Evolutionary conservation across 2,113 vertebrate species (phyloP), one percentile per base, ranked within the genome.

Genomic region (Apodemus sylvaticus): DNA sequence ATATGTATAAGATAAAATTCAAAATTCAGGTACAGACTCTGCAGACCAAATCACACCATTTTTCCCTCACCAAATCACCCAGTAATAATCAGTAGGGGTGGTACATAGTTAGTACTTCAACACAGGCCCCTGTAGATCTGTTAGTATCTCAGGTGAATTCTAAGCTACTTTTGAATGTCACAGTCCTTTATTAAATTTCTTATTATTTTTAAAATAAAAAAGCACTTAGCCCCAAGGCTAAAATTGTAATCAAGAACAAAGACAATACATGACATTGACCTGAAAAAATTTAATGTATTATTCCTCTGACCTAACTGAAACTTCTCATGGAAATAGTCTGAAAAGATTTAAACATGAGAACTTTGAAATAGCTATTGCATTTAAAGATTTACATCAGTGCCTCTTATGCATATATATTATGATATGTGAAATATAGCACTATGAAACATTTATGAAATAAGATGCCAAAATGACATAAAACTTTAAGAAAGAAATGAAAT

Each of bases 401-500:
- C 51, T 55, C 58, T n/a, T 36, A 86, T 64, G 55, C 22, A 90
- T 22, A 81, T 66, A 96, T 90, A 82, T 88, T 79, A 87, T 83
- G 26, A 90, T 76, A 77, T 71, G 71, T 83, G 77, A 53, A 82
- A 77, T 66, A 55, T 22, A 93, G 60, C 78, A n/a, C 48, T 85
- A 79, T 66, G 76, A 94, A 77, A 68, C 53, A 83, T 90, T 90
- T 77, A 90, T 76, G 19, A 96, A 86, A 64, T 48, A 81, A 78
- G 55, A 82, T 88, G 24, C 4, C 86, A 88, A 90, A 70, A 11
- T 78, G 24, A 58, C 53, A 83, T n/a, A 42, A 88, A 93, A 90
- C 62, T 86, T 66, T 73, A 83, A 86, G 83, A 87, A 93, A 94
- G 58, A 93, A 79, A 64, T 60, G 78, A 81, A 97, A 76, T 36